Percentiles rank a stretch among this genome's conserved stretches.
Conservation (phyloP, 2,888 invertebrate genomes). For the Scaptomyza reducta region DNA sequence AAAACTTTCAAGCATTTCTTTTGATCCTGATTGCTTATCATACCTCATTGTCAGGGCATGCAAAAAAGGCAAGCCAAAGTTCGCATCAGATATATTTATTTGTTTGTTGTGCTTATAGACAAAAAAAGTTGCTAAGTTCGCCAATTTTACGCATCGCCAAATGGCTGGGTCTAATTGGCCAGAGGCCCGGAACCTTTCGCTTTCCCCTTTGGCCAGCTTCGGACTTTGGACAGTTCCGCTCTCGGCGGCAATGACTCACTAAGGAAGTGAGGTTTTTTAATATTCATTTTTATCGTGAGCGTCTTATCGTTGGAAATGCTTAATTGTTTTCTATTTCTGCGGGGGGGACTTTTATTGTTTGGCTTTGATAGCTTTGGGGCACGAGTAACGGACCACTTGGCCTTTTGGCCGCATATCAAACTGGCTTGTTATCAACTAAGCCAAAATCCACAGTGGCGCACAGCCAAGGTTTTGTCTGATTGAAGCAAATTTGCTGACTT, state of each 20-base stretch:
- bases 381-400: conserved; percentile 24
- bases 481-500: conserved; percentile 12
- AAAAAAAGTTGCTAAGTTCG: conserved; percentile 67
- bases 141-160: conserved; percentile 66
- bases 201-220: conserved; percentile 2
- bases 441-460: conserved; percentile 10
- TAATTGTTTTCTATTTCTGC: conserved; percentile 79
- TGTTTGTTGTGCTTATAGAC: conserved; percentile 24
- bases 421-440: conserved; percentile 40
- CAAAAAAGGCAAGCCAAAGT: conserved; percentile 14
- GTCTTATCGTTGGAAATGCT: conserved; percentile 68
- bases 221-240: conserved; percentile 1
- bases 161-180: conserved; percentile 56
- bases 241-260: conserved; percentile 56
- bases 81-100: conserved; percentile 56
- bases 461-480: conserved; percentile 13
- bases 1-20: conserved; percentile 6
- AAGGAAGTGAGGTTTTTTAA: conserved; percentile 25
- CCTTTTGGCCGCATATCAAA: conserved; percentile 32
- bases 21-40: conserved; percentile 12
- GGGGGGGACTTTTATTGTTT: conserved; percentile 69
- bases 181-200: conserved; percentile 16
- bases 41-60: not conserved
- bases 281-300: conserved; percentile 55
- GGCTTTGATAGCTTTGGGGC: conserved; percentile 55